Conservation (phyloP, 2,888 invertebrate genomes). For the Amphipoea oculea region DNA sequence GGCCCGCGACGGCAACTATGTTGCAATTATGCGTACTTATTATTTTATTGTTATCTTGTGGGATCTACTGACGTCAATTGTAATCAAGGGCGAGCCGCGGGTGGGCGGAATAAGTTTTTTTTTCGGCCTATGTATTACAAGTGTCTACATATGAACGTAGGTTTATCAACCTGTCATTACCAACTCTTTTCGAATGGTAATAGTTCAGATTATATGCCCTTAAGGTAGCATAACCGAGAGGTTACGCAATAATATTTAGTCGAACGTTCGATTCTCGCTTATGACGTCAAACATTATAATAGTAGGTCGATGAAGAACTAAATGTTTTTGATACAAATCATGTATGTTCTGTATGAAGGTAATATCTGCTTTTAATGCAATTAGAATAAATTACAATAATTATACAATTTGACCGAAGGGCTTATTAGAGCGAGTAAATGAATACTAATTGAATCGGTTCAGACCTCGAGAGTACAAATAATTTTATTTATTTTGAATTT, state of each 20-base stretch:
- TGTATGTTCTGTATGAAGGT: slow-evolving; percentile 14
- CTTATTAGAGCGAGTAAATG: slow-evolving; percentile 48
- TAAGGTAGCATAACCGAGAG: slow-evolving; percentile 6
- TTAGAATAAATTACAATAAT: slow-evolving; percentile 28
- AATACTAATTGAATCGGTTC: slow-evolving; percentile 6
- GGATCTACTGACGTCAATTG: slow-evolving; percentile 25
- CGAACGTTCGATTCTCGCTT: slow-evolving; percentile 34
- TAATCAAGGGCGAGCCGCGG: slow-evolving; percentile 20
- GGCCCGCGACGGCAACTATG: not conserved
- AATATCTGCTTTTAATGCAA: slow-evolving; percentile 13
- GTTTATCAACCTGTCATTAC: slow-evolving; percentile 21
- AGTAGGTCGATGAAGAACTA: slow-evolving; percentile 25
- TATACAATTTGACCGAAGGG: slow-evolving; percentile 26
- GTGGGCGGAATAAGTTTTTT: slow-evolving; percentile 11
- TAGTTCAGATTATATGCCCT: slow-evolving; percentile 25
- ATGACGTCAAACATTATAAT: slow-evolving; percentile 26
- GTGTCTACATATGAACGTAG: not conserved
- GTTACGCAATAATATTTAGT: slow-evolving; percentile 30
- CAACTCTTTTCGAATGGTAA: slow-evolving; percentile 15
- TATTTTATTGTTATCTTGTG: slow-evolving; percentile 25
- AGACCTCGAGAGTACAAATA: not conserved
- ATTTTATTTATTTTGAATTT: slow-evolving; percentile 2
- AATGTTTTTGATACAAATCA: slow-evolving; percentile 18
- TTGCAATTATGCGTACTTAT: slow-evolving; percentile 1
- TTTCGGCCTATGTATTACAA: slow-evolving; percentile 8